Conservation (phyloP, 1,140 invertebrate genomes). For the Drosophila pruinosa region DNA sequence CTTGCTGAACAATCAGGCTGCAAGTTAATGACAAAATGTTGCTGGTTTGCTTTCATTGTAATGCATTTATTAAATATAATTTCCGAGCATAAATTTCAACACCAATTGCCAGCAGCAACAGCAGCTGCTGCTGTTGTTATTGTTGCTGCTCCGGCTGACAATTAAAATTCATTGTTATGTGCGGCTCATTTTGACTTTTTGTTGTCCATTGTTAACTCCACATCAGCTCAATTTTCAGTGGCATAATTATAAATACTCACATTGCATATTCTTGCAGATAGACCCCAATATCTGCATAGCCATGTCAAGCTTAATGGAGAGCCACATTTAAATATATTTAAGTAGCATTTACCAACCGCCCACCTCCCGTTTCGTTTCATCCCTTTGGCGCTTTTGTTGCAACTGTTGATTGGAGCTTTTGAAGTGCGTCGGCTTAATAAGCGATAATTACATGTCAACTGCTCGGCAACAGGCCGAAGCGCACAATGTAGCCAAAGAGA, state of each 20-base stretch:
- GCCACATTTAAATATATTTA: slow-evolving; percentile 75
- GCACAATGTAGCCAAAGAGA: background rate
- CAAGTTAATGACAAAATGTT: slow-evolving; percentile 70
- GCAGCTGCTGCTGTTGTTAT: slow-evolving; percentile 3
- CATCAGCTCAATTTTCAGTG: slow-evolving; percentile 56
- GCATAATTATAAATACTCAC: slow-evolving; percentile 68
- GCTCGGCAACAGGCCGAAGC: slow-evolving; percentile 1
- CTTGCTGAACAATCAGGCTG: slow-evolving; percentile 54
- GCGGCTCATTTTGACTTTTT: slow-evolving; percentile 67
- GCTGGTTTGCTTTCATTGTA: slow-evolving; percentile 55
- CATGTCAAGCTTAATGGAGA: slow-evolving; percentile 51
- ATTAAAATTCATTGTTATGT: slow-evolving; percentile 80
- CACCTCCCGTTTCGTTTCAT: too few species aligned
- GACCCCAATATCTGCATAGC: slow-evolving; percentile 18
- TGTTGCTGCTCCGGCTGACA: slow-evolving; percentile 17
- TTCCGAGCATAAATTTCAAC: slow-evolving; percentile 63
- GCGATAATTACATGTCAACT: slow-evolving; percentile 48
- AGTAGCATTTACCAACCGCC: slow-evolving; percentile 55
- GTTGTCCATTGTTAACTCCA: slow-evolving; percentile 12
- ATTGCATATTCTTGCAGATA: slow-evolving; percentile 12
- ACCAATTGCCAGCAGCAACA: slow-evolving; percentile 25
- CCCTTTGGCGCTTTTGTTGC: background rate
- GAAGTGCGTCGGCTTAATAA: slow-evolving; percentile 43
- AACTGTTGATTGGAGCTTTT: slow-evolving; percentile 40
- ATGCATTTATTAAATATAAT: slow-evolving; percentile 79